Evolutionary conservation across 2,797 vertebrate genomes (phyloP).

Genomic region (Onychomys leucogaster): DNA sequence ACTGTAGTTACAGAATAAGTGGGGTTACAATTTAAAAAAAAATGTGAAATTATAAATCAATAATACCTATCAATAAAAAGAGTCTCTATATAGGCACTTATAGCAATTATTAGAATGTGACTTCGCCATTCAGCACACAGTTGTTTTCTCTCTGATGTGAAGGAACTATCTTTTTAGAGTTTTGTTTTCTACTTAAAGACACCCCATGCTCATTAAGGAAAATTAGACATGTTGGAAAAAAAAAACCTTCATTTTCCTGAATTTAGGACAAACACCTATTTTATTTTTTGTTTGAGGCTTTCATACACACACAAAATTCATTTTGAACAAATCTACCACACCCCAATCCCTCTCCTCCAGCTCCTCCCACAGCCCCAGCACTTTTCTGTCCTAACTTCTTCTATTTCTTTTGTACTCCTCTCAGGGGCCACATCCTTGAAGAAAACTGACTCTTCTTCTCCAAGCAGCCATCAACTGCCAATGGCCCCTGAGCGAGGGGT

Average conservation of each 20-base stretch:
- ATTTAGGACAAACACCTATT: background rate
- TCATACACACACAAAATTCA: background rate
- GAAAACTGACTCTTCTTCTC: background rate
- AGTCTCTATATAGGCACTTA: background rate
- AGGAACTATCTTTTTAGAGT: constrained; percentile 12
- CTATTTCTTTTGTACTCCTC: background rate
- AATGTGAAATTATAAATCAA: constrained; percentile 33
- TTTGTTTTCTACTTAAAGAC: constrained; percentile 42
- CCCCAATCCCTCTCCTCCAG: background rate
- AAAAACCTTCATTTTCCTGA: constrained; percentile 35
- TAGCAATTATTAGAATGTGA: constrained; percentile 28
- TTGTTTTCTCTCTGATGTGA: constrained; percentile 20
- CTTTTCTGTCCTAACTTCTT: too few species aligned
- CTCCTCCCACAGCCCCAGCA: background rate
- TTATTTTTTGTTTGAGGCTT: background rate
- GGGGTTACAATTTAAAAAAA: constrained; percentile 24
- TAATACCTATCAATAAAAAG: background rate
- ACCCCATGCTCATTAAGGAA: background rate
- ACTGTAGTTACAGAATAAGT: constrained; percentile 46
- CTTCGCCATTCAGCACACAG: background rate
- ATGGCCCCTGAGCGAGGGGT: background rate
- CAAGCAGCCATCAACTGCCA: background rate
- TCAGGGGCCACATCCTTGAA: background rate
- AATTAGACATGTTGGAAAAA: constrained; percentile 5
- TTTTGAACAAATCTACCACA: background rate